Evolutionary conservation across 2,113 vertebrate genomes (phyloP).

Genomic region (Microcebus jonahi): DNA sequence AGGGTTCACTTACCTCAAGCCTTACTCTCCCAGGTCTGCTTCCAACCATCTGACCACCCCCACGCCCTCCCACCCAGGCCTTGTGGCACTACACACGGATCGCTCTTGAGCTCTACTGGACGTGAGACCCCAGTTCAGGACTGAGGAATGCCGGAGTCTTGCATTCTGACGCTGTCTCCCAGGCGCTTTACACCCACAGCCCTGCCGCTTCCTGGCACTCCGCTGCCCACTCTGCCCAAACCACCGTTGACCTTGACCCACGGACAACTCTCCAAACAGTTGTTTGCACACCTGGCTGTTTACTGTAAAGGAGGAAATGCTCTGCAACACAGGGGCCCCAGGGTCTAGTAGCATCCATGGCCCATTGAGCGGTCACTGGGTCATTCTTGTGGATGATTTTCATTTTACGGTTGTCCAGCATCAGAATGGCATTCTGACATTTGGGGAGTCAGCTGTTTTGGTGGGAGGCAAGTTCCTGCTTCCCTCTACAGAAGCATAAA

Average conservation of each 20-base stretch:
- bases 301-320: not conserved
- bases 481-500: not conserved
- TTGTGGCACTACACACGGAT: rapidly evolving
- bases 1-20: not conserved
- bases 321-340: not conserved
- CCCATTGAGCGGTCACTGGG: not conserved
- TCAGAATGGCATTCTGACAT: not conserved
- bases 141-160: not conserved
- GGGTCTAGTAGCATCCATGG: not conserved
- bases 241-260: not conserved
- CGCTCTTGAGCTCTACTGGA: not conserved
- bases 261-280: not conserved
- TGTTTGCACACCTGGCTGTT: constrained; percentile 23
- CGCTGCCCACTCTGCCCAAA: not conserved
- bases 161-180: not conserved
- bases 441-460: not conserved
- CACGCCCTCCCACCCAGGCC: not conserved
- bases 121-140: not conserved
- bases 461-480: not conserved
- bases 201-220: not conserved
- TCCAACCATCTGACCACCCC: not conserved
- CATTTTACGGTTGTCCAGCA: not conserved
- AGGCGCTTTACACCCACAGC: not conserved
- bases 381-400: not conserved
- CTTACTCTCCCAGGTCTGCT: not conserved